phyloP scores from a whole-genome alignment of 1,140 invertebrate genomes.

The Cheumatopsyche charites region DNA sequence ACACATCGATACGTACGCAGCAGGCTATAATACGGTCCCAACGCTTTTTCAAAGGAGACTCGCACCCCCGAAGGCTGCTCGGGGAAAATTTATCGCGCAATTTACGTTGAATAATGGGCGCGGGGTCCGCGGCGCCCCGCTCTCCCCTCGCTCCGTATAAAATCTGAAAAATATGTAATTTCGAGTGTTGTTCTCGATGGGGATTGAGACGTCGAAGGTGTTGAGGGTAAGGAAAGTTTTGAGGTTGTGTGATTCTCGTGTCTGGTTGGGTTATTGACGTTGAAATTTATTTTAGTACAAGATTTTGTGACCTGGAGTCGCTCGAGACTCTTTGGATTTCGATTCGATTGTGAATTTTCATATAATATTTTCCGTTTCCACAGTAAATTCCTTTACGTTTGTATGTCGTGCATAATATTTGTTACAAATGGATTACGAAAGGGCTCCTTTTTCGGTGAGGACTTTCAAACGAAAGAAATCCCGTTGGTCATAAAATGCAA shows the following conservation, averaged over 20 bases:
- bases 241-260: not conserved
- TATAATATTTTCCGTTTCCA: too few relatives aligned
- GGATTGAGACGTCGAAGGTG: not conserved
- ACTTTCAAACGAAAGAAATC: too few relatives aligned
- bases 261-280: too few relatives aligned
- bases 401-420: too few relatives aligned
- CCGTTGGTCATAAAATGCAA: too few relatives aligned
- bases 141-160: not conserved
- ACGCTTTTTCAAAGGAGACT: constrained; percentile 21
- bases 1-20: not conserved
- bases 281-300: too few relatives aligned
- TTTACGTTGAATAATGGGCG: constrained; percentile 35
- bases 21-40: not conserved
- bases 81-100: constrained; percentile 34
- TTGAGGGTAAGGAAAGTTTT: not conserved
- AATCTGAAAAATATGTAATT: not conserved
- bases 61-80: not conserved
- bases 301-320: too few relatives aligned
- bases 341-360: too few relatives aligned
- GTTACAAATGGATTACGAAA: too few relatives aligned
- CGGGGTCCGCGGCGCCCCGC: not conserved
- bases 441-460: too few relatives aligned
- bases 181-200: not conserved
- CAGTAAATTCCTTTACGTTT: too few relatives aligned
- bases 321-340: too few relatives aligned